Percentiles rank a stretch among this genome's conserved stretches.
Evolutionary conservation across 2,113 vertebrate genomes (phyloP).

Genomic region (Uropsilus gracilis): DNA sequence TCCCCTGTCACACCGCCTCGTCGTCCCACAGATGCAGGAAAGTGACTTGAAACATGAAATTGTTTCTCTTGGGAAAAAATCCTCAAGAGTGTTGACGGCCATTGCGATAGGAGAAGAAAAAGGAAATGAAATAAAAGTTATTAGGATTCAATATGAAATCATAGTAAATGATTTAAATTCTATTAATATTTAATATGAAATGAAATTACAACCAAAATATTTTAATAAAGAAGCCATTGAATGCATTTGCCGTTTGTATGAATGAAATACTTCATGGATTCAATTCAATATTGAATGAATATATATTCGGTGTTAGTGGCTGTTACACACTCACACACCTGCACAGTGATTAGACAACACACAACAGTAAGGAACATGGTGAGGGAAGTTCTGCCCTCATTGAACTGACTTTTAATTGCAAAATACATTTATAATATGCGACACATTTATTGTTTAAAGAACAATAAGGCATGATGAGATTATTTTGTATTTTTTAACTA

Average conservation of each 20-base stretch:
- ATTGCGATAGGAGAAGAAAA: background rate
- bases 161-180: too few species aligned
- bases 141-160: background rate
- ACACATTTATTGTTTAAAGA: background rate
- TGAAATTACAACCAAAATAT: too few species aligned
- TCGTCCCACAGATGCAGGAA: background rate
- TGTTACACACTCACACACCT: too few species aligned
- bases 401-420: background rate
- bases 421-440: background rate
- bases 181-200: too few species aligned
- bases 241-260: too few species aligned
- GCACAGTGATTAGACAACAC: background rate
- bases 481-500: too few species aligned
- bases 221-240: too few species aligned
- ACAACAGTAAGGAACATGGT: background rate
- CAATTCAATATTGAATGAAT: too few species aligned
- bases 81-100: background rate
- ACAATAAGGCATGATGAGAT: background rate
- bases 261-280: too few species aligned
- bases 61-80: background rate
- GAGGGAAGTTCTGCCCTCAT: too few species aligned
- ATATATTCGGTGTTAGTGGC: background rate
- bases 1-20: background rate
- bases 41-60: background rate
- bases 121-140: background rate